These are phyloP conservation scores for Platycercus adscitus DNA, from an alignment of 2,113 vertebrate genomes.

Conservation along the genomic window DNA sequence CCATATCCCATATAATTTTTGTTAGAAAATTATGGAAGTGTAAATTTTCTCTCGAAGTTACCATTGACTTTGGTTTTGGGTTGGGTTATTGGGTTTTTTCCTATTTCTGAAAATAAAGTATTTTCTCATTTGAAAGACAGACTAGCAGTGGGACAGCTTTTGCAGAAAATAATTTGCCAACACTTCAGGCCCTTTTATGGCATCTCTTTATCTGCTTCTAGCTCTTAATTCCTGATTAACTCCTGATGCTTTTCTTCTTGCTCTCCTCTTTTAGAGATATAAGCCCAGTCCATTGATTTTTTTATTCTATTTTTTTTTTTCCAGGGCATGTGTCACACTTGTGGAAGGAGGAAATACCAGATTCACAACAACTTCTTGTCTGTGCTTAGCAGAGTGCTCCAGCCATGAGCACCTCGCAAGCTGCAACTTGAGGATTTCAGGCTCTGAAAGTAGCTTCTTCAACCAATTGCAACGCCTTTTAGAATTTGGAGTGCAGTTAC, in stretches of 20 bases:
- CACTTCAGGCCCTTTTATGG: neutral
- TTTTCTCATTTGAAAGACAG: neutral
- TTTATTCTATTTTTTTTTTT: neutral
- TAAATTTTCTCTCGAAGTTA: neutral
- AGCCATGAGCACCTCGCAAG: neutral
- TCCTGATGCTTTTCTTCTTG: neutral
- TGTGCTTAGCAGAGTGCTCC: neutral
- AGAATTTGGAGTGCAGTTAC: neutral
- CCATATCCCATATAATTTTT: neutral
- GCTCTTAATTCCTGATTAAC: neutral
- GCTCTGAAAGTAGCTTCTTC: neutral
- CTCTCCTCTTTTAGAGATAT: neutral
- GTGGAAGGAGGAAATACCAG: neutral
- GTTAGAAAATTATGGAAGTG: neutral
- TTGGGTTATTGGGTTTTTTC: neutral
- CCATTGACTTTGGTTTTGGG: neutral
- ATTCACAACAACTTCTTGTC: neutral
- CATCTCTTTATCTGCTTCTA: neutral
- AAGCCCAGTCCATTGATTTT: accelerated
- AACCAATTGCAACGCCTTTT: neutral
- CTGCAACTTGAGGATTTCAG: neutral
- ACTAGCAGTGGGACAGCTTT: neutral
- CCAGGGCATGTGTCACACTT: neutral
- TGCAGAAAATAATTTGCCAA: neutral
- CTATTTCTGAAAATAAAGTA: neutral